Conservation (phyloP, 1,140 invertebrate genomes). For the Aplysia californica region DNA sequence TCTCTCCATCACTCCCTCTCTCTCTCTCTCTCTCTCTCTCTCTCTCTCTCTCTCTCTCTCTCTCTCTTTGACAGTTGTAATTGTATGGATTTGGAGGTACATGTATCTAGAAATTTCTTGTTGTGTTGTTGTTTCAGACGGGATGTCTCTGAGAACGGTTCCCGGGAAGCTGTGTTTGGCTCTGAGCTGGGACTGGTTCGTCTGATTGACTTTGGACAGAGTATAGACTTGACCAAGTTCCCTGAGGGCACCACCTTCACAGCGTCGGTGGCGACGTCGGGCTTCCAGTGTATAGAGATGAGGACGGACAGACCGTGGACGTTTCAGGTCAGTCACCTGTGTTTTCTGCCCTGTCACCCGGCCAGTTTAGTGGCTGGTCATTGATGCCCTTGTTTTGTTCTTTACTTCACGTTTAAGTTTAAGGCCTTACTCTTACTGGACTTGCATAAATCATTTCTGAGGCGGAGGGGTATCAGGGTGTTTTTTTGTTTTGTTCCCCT, state of each 20-base stretch:
- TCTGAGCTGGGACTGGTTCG: constrained; percentile 73
- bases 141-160: constrained; percentile 9
- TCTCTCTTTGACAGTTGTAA: too few relatives aligned
- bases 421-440: not conserved
- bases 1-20: too few relatives aligned
- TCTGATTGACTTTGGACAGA: constrained; percentile 86
- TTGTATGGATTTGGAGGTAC: not conserved
- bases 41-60: too few relatives aligned
- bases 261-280: constrained; percentile 78
- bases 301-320: constrained; percentile 88
- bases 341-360: not conserved
- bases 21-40: too few relatives aligned
- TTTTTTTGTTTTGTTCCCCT: too few relatives aligned
- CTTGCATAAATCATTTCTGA: too few relatives aligned
- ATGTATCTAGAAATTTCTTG: too few relatives aligned
- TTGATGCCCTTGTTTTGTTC: too few relatives aligned
- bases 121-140: too few relatives aligned
- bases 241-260: constrained; percentile 83
- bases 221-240: constrained; percentile 89
- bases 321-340: constrained; percentile 76
- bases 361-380: not conserved
- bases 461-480: too few relatives aligned
- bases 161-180: constrained; percentile 47
- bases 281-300: constrained; percentile 89
- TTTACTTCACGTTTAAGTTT: too few relatives aligned